Percentiles rank a stretch among this genome's conserved stretches.
These are phyloP conservation scores for Drosophila borealis DNA, from an alignment of 2,888 invertebrate species.

Conservation along the genomic window DNA sequence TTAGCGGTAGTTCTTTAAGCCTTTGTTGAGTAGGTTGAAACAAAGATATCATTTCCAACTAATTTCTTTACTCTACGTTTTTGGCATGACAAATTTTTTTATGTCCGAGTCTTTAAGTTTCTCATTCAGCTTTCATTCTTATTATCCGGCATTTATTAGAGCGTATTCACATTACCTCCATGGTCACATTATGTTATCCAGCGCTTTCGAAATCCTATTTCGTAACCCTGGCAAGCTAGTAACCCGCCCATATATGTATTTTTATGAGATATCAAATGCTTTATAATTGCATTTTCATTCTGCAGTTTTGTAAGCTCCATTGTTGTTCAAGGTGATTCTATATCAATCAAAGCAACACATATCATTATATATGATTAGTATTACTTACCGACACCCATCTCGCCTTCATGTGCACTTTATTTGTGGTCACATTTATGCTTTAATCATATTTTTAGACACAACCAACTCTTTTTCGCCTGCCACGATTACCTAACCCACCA, in stretches of 20 bases:
- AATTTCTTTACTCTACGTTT: neutral
- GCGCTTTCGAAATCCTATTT: no score
- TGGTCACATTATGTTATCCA: no score
- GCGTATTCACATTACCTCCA: no score
- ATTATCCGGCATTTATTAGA: no score
- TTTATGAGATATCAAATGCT: no score
- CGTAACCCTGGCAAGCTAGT: no score
- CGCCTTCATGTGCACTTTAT: neutral
- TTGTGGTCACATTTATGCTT: neutral
- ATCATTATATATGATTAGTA: no score
- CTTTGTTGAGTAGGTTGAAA: neutral
- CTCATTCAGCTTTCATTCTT: neutral
- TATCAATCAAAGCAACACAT: no score
- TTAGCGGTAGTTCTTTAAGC: neutral
- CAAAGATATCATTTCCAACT: neutral
- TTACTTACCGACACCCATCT: neutral
- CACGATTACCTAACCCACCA: slow-evolving; percentile 1
- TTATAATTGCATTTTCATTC: no score
- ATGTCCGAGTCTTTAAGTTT: neutral
- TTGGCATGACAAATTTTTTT: no score
- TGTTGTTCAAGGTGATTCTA: no score
- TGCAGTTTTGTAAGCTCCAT: neutral
- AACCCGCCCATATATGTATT: no score
- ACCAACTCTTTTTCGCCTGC: neutral
- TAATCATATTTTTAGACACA: neutral